Percentiles rank a stretch among this genome's conserved stretches.
Evolutionary conservation across 2,888 invertebrate genomes (phyloP).

Genomic region (Hofmannophila pseudospretella): DNA sequence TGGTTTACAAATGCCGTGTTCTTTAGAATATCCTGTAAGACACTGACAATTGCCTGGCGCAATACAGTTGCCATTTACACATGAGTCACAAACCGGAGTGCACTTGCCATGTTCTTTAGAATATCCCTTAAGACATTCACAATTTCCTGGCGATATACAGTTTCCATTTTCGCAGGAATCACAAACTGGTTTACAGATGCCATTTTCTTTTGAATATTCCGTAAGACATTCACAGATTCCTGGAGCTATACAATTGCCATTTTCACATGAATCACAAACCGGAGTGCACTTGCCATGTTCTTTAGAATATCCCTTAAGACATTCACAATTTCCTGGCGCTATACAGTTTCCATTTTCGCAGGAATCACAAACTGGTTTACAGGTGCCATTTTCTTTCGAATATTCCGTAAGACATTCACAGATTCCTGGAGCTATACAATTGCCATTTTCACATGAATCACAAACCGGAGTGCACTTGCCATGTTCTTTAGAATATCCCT

Average conservation of each 20-base stretch:
- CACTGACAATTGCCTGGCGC: constrained; percentile 80
- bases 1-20: constrained; percentile 32
- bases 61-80: constrained; percentile 27
- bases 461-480: constrained; percentile 24
- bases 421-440: constrained; percentile 37
- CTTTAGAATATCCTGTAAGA: constrained; percentile 63
- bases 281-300: constrained; percentile 32
- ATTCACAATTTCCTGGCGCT: constrained; percentile 79
- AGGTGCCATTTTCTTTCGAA: constrained; percentile 11
- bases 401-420: constrained; percentile 65
- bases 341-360: constrained; percentile 31
- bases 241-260: constrained; percentile 36
- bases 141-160: constrained; percentile 45
- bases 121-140: constrained; percentile 59
- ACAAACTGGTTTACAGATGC: constrained; percentile 23
- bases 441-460: constrained; percentile 12
- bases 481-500: constrained; percentile 20
- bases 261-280: constrained; percentile 26
- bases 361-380: constrained; percentile 13
- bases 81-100: constrained; percentile 16
- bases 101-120: constrained; percentile 14
- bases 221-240: constrained; percentile 21
- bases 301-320: constrained; percentile 70
- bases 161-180: constrained; percentile 11
- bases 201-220: constrained; percentile 20